Evolutionary conservation across 2,888 invertebrate genomes (phyloP), one percentile per base, ranked within the genome.

Genomic region (Cosmopolites sordidus): DNA sequence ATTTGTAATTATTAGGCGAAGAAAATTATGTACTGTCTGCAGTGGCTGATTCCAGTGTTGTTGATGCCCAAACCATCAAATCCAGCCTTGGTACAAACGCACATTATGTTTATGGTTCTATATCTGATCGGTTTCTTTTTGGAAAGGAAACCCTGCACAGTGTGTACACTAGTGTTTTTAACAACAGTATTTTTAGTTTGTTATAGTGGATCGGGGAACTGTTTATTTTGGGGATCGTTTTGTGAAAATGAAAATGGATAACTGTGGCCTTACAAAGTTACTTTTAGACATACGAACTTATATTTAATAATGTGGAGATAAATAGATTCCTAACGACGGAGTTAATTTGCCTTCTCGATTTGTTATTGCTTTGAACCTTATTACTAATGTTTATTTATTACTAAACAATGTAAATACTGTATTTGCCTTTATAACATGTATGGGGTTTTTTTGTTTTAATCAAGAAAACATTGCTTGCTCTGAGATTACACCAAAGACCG

Each of bases 31-130:
- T 95, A 96, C 81, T 96, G 95, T 79, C 83, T 96, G 69, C 95
- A 96, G 82, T 95, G 94, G 89, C 80, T 99, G 69, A 90, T 98
- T 67, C 97, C 97, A 53, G 95, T 98, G 66, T 80, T 98, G 60
- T 81, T 98, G 61, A 95, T 98, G 74, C 97, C 98, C 63, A 98
- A 97, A 76, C 97, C 98, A 51, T 85, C 95, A 60, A 97, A 98
- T 78, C 96, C 97, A 67, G 93, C 94, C 30, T 79, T 97, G 55
- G 83, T 97, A 65, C 92, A 96, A 73, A 96, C 96, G 49, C 94
- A 96, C 75, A 93, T 95, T 56, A 92, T 97, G 89, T 97, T 98
- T 74, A 93, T 98, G 83, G 89, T 59, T 9, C 47, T 59, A 9
- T 59, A 59, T 40, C 77, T 98, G 64, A 88, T 96, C 64, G 94